A percentile compares a stretch with the other conserved stretches of the same genome.
Evolutionary conservation across 2,113 vertebrate species (phyloP).

Genomic region (Mesoclemmys tuberculata): DNA sequence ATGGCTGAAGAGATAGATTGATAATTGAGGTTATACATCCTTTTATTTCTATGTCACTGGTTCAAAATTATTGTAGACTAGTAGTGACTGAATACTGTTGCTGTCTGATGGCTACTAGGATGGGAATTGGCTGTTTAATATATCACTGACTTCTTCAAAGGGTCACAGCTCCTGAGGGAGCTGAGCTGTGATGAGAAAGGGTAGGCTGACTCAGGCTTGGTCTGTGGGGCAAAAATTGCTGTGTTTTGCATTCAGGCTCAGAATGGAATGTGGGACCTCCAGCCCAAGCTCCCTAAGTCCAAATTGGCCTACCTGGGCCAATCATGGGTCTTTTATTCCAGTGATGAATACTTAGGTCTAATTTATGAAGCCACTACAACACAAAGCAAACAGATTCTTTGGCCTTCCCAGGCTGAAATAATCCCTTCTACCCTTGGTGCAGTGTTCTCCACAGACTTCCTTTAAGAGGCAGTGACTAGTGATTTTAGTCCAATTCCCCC

Average conservation of each 20-base stretch:
- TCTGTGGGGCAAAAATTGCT: no score
- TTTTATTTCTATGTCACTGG: neutral
- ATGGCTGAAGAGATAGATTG: neutral
- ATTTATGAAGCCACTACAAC: neutral
- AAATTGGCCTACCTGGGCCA: no score
- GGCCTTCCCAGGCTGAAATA: neutral
- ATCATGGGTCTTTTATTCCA: no score
- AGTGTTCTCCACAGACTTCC: neutral
- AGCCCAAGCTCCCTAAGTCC: no score
- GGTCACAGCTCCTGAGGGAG: neutral
- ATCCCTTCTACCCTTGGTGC: neutral
- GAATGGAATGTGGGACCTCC: no score
- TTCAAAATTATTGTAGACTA: neutral
- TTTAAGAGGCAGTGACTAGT: neutral
- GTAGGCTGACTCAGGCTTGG: neutral
- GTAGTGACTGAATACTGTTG: neutral
- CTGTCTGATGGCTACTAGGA: neutral
- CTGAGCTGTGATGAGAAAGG: neutral
- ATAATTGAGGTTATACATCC: neutral
- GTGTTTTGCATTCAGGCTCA: no score
- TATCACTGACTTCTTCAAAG: neutral
- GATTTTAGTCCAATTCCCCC: neutral
- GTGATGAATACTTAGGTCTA: neutral
- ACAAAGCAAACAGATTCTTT: neutral
- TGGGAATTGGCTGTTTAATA: neutral